A percentile compares a stretch with the other conserved stretches of the same genome.
phyloP scores from a whole-genome alignment of 92 coral and sea anemone genomes.

The Zoanthus sociatus region DNA sequence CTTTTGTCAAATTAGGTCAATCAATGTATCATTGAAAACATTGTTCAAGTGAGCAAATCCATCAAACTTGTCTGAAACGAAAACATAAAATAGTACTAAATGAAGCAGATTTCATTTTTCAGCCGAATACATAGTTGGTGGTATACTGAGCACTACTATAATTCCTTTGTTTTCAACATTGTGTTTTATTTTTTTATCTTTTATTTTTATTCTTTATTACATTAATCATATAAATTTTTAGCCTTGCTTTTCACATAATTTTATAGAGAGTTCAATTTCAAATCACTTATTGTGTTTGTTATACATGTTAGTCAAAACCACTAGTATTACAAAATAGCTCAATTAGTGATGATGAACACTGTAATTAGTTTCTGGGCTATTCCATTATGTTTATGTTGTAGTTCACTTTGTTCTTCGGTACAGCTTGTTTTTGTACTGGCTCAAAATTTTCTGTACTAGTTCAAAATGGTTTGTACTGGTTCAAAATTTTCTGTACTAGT shows the following conservation, averaged over 20 bases:
- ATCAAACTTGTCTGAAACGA: constrained; percentile 8
- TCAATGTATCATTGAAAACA: background rate
- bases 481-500: too few relatives aligned
- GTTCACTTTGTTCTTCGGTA: too few relatives aligned
- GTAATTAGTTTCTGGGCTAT: too few relatives aligned
- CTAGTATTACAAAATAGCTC: too few relatives aligned
- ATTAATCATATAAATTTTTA: background rate
- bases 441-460: too few relatives aligned
- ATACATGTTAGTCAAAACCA: background rate
- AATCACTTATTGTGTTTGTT: background rate
- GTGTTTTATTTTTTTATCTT: too few relatives aligned
- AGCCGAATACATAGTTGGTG: background rate
- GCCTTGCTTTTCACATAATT: background rate
- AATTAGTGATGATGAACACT: too few relatives aligned
- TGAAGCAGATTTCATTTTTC: background rate
- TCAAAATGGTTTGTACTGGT: too few relatives aligned
- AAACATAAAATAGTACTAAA: background rate
- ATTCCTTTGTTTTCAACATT: too few relatives aligned
- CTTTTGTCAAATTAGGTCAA: background rate
- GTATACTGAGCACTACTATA: background rate
- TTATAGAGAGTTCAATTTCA: too few relatives aligned
- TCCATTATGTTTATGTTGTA: background rate
- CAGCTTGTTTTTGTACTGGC: too few relatives aligned
- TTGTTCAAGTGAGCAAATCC: constrained; percentile 8
- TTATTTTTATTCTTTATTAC: too few relatives aligned